Evolutionary conservation across 2,888 invertebrate genomes (phyloP).

Genomic region (Drosophila prostipennis): DNA sequence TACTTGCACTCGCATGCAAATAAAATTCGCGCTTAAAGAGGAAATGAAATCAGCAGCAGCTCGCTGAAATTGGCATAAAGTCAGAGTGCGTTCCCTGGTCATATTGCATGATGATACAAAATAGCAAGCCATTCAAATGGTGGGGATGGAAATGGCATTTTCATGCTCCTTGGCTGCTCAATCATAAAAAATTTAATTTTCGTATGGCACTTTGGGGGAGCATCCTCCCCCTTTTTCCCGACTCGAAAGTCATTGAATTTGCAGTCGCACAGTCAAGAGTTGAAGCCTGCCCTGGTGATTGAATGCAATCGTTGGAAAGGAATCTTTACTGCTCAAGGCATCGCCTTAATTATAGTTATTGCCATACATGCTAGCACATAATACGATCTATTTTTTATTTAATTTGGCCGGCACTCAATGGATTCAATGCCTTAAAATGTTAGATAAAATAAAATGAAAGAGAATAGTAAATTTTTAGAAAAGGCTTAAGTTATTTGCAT

Average conservation of each 20-base stretch:
- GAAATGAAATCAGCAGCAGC: slow-evolving; percentile 72
- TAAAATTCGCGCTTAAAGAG: slow-evolving; percentile 71
- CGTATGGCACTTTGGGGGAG: slow-evolving; percentile 59
- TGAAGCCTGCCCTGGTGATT: neutral
- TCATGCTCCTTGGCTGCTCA: slow-evolving; percentile 73
- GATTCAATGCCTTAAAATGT: neutral
- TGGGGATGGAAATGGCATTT: slow-evolving; percentile 51
- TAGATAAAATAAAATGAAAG: neutral
- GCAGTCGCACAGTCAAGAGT: slow-evolving; percentile 13
- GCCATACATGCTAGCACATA: slow-evolving; percentile 18
- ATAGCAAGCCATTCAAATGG: slow-evolving; percentile 62
- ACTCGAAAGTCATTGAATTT: slow-evolving; percentile 29
- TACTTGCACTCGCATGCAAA: slow-evolving; percentile 60
- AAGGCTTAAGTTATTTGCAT: no score
- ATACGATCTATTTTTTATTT: neutral
- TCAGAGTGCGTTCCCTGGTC: slow-evolving; percentile 63
- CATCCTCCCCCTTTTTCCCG: slow-evolving; percentile 18
- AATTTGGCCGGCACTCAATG: neutral
- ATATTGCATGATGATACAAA: slow-evolving; percentile 73
- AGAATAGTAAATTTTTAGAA: no score
- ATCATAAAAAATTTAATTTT: slow-evolving; percentile 79
- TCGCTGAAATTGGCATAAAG: slow-evolving; percentile 71
- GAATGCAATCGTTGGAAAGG: slow-evolving; percentile 14
- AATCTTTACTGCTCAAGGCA: slow-evolving; percentile 19
- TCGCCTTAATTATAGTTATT: slow-evolving; percentile 31